These are phyloP conservation scores for Aleiodes alternator DNA, from an alignment of 2,888 invertebrate genomes.

Conservation along the genomic window DNA sequence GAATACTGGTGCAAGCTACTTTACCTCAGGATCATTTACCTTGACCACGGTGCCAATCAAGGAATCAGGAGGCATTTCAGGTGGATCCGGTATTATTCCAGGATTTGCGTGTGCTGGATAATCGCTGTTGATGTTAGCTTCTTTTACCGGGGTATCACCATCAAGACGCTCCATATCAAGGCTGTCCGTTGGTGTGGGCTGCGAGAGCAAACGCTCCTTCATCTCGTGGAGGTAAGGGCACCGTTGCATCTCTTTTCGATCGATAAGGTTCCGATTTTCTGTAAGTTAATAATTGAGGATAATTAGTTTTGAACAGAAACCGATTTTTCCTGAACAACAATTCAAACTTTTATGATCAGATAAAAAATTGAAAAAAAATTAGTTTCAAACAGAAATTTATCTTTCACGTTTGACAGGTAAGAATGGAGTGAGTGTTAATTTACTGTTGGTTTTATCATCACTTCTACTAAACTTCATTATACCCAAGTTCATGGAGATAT, in stretches of 20 bases:
- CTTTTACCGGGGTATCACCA: slow-evolving; percentile 75
- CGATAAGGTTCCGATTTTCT: slow-evolving; percentile 67
- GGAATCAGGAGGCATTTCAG: slow-evolving; percentile 78
- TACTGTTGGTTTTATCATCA: no score
- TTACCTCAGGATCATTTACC: slow-evolving; percentile 78
- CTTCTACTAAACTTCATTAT: background rate
- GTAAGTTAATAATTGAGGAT: slow-evolving; percentile 48
- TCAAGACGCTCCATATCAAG: slow-evolving; percentile 80
- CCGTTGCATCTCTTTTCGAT: slow-evolving; percentile 84
- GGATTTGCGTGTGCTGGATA: slow-evolving; percentile 76
- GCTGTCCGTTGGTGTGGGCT: slow-evolving; percentile 81
- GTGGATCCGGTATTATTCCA: slow-evolving; percentile 73
- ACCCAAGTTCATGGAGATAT: background rate
- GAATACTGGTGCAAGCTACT: slow-evolving; percentile 52
- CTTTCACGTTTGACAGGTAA: no score
- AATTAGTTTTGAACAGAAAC: background rate
- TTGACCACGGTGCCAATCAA: slow-evolving; percentile 93
- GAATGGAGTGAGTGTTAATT: no score
- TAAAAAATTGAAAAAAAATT: no score
- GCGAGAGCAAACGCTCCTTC: slow-evolving; percentile 92
- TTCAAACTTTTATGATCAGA: no score
- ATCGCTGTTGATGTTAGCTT: slow-evolving; percentile 75
- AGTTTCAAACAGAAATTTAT: no score
- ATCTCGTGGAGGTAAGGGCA: slow-evolving; percentile 95
- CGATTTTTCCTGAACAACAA: no score